A percentile compares a stretch with the other conserved stretches of the same genome.
Conservation (phyloP, 2,888 invertebrate genomes). For the Schizaphis graminum region DNA sequence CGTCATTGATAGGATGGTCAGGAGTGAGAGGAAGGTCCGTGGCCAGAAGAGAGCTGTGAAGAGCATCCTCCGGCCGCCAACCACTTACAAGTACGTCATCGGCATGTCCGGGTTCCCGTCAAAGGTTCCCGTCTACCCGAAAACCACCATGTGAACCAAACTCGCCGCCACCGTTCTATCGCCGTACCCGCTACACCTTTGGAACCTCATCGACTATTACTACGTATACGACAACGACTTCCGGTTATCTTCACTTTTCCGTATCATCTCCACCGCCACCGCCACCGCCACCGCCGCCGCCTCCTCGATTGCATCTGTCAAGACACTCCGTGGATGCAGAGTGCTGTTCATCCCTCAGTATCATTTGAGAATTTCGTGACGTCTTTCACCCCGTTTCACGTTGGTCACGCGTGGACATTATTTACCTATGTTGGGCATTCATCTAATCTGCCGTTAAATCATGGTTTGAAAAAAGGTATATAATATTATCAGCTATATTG, state of each 20-base stretch:
- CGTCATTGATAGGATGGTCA: constrained; percentile 24
- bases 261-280: not conserved
- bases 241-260: not conserved
- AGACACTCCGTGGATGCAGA: too few relatives aligned
- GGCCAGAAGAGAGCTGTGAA: constrained; percentile 6
- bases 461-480: too few relatives aligned
- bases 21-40: not conserved
- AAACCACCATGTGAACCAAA: constrained; percentile 1
- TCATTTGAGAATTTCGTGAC: constrained; percentile 53
- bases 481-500: too few relatives aligned
- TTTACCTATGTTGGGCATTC: too few relatives aligned
- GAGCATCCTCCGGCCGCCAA: constrained; percentile 80
- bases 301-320: not conserved
- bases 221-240: not conserved
- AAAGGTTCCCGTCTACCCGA: constrained; percentile 75
- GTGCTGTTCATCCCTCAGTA: not conserved
- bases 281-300: not conserved
- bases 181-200: constrained; percentile 70
- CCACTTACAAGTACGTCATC: constrained; percentile 84
- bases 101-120: constrained; percentile 87
- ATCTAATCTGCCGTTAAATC: too few relatives aligned
- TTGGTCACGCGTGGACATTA: too few relatives aligned
- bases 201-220: constrained; percentile 35
- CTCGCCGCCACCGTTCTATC: constrained; percentile 70
- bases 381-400: not conserved